Conservation (phyloP, 2,113 vertebrate species). For the Eubucco bourcierii region DNA sequence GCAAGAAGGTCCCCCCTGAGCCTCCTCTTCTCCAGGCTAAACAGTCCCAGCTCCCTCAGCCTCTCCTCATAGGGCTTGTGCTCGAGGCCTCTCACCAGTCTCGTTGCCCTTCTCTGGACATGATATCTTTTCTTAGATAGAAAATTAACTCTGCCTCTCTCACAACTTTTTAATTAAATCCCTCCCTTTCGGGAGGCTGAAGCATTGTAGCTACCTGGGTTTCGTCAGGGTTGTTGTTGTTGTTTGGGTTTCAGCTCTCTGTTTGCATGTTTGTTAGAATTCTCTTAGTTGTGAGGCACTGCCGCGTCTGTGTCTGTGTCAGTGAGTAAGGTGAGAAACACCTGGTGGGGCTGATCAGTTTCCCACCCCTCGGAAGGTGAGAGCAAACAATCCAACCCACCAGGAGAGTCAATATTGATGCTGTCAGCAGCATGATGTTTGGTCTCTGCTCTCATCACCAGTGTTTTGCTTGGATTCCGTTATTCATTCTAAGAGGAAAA, state of each 20-base stretch:
- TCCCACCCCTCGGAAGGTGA: background rate
- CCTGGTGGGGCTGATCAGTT: background rate
- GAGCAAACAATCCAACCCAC: background rate
- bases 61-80: too few species aligned
- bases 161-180: too few species aligned
- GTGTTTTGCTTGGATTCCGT: constrained; percentile 18
- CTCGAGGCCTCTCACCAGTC: too few species aligned
- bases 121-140: background rate
- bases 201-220: too few species aligned
- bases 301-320: background rate
- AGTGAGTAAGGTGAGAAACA: background rate
- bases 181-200: too few species aligned
- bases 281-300: background rate
- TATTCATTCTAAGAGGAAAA: constrained; percentile 14
- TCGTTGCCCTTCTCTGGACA: too few species aligned
- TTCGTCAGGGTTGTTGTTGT: too few species aligned
- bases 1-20: too few species aligned
- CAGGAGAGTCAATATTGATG: constrained; percentile 40
- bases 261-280: background rate
- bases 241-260: background rate
- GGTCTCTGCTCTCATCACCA: constrained; percentile 41
- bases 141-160: background rate
- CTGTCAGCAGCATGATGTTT: constrained; percentile 16
- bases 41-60: too few species aligned
- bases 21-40: too few species aligned